Evolutionary conservation across 1,140 invertebrate genomes (phyloP), one percentile per base, ranked within the genome.

Genomic region (Caerostris extrusa): DNA sequence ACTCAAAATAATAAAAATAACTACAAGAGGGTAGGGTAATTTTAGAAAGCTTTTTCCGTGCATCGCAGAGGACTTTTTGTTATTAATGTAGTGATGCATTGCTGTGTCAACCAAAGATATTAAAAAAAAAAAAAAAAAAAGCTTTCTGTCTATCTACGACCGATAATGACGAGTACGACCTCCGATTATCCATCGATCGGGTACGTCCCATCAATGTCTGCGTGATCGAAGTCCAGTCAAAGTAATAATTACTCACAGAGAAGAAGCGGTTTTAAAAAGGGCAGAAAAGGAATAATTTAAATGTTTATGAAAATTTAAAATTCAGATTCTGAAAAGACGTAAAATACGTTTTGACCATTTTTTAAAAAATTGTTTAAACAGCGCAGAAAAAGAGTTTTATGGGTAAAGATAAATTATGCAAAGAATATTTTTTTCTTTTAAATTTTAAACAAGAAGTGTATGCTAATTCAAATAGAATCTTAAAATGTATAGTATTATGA

Each of bases 31-130:
- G 2, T 34, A 34, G 34, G 34, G 8, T 34, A 77, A 50, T 77
- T 77, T 19, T 8, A 77, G 71, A 77, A 53, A 77, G 34, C 8
- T 3, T 77, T 77, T 77, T 12, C 10, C 8, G 8, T 7, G 71
- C 8, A 8, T 71, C 81, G 53, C 81, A 57, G 34, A 57, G 53
- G 81, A 53, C n/a, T 57, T 58, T n/a, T 57, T 57, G 7, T n/a
- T 57, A 83, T 88, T 88, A 64, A 88, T 88, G 12, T 34, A 64
- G 19, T 64, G 86, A 88, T 88, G 86, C 86, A 17, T 34, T 55
- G 34, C 86, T 8, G 7, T 64, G 83, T 57, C 83, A 85, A 12
- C 55, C 83, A 85, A 60, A 85, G 34, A 53, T n/a, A 88, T 64
- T 17, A 53, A 34, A 34, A 34, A 34, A 34, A 34, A 53, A 34